A percentile compares a stretch with the other conserved stretches of the same genome.
phyloP scores from a whole-genome alignment of 2,113 vertebrate species.

The Callorhinus ursinus region DNA sequence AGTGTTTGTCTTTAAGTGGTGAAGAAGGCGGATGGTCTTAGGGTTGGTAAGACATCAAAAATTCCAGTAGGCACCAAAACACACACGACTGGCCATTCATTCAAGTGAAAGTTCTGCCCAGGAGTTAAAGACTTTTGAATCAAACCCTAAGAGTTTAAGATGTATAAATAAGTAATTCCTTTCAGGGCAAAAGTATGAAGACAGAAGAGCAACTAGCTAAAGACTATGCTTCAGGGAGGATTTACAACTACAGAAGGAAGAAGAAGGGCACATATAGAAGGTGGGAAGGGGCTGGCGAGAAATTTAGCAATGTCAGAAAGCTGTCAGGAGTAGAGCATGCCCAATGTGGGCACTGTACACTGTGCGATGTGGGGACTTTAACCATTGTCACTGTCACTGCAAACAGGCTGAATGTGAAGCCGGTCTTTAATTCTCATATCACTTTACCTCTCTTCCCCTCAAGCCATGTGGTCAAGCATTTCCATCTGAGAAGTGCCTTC shows the following conservation, averaged over 20 bases:
- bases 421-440: neutral
- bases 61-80: neutral
- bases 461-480: neutral
- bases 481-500: neutral
- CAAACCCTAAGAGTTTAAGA: neutral
- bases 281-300: neutral
- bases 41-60: neutral
- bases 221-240: neutral
- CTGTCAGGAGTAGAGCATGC: neutral
- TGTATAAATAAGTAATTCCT: neutral
- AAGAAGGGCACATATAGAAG: neutral
- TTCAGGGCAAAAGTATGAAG: neutral
- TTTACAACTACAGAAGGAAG: neutral
- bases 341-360: rapidly evolving
- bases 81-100: neutral
- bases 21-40: neutral
- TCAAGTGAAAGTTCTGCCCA: neutral
- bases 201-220: neutral
- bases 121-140: neutral
- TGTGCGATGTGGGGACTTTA: neutral
- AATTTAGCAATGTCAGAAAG: neutral
- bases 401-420: neutral
- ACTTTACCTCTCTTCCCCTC: rapidly evolving
- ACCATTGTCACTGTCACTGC: neutral
- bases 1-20: neutral